A percentile compares a stretch with the other conserved stretches of the same genome.
These are phyloP conservation scores for Timandra comae DNA, from an alignment of 2,888 invertebrate species.

Conservation along the genomic window DNA sequence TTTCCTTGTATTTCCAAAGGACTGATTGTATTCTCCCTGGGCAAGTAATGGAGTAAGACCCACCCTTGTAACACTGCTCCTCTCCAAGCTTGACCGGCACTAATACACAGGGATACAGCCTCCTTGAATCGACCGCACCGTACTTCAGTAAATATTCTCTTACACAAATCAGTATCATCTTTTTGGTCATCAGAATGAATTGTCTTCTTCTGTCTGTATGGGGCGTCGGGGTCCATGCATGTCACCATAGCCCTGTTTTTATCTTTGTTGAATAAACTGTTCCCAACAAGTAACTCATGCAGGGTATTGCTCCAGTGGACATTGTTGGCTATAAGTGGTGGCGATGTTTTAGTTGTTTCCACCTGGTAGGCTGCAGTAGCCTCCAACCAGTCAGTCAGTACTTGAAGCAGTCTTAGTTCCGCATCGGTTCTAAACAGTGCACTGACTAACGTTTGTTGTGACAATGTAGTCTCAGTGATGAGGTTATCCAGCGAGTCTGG, in stretches of 20 bases:
- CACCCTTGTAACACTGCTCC: slow-evolving; percentile 94
- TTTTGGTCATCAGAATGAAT: slow-evolving; percentile 92
- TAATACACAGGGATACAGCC: slow-evolving; percentile 88
- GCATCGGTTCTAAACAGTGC: slow-evolving; percentile 68
- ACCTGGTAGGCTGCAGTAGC: slow-evolving; percentile 90
- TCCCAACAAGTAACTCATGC: slow-evolving; percentile 80
- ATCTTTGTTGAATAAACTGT: slow-evolving; percentile 66
- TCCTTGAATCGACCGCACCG: slow-evolving; percentile 91
- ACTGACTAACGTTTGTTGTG: slow-evolving; percentile 56
- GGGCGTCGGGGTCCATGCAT: slow-evolving; percentile 93
- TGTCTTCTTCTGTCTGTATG: slow-evolving; percentile 83
- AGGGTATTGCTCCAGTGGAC: slow-evolving; percentile 95
- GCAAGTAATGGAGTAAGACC: slow-evolving; percentile 91
- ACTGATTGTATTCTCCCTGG: slow-evolving; percentile 74
- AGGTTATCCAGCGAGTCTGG: slow-evolving; percentile 70
- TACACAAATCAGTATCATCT: slow-evolving; percentile 78
- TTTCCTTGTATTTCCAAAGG: slow-evolving; percentile 86
- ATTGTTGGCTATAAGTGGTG: slow-evolving; percentile 72
- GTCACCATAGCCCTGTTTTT: slow-evolving; percentile 73
- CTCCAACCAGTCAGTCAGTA: slow-evolving; percentile 96
- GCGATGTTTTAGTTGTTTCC: slow-evolving; percentile 59
- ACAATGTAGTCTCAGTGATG: slow-evolving; percentile 55
- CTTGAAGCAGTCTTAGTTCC: slow-evolving; percentile 82
- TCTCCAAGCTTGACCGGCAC: slow-evolving; percentile 94
- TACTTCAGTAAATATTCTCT: slow-evolving; percentile 83